A percentile compares a stretch with the other conserved stretches of the same genome.
These are phyloP conservation scores for Budorcas taxicolor DNA, from an alignment of 2,113 vertebrate species.

Conservation along the genomic window DNA sequence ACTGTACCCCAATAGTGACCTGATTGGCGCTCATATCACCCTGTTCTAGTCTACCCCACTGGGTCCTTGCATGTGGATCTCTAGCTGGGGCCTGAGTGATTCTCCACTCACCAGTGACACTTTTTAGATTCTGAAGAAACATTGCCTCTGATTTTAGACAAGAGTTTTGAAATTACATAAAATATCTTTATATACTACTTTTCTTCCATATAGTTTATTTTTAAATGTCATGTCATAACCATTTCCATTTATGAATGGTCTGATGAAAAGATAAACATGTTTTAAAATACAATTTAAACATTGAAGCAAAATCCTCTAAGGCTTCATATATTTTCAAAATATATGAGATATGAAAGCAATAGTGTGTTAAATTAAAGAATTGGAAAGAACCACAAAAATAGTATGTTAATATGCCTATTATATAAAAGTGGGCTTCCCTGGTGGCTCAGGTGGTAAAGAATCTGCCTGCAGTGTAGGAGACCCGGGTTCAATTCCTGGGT, in stretches of 20 bases:
- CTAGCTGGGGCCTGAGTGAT: background rate
- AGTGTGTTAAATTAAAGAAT: background rate
- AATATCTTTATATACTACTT: background rate
- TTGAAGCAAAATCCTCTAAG: background rate
- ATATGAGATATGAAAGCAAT: background rate
- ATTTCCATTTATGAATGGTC: background rate
- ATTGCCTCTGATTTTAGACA: background rate
- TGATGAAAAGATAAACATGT: background rate
- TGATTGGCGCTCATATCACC: rapidly evolving
- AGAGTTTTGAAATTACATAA: background rate
- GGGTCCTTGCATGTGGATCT: background rate
- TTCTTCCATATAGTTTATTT: background rate
- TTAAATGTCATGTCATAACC: background rate
- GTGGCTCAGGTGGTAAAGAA: background rate
- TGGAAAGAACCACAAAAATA: background rate
- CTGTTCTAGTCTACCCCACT: rapidly evolving
- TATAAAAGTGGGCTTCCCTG: background rate
- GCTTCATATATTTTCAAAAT: background rate
- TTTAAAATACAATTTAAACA: constrained; percentile 26
- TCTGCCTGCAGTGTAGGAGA: background rate
- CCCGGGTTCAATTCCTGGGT: rapidly evolving
- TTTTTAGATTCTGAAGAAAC: background rate
- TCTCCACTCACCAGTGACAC: background rate
- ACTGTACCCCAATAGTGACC: background rate
- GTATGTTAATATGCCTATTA: background rate